Evolutionary conservation across 2,113 vertebrate genomes (phyloP).

Genomic region (Ifrita kowaldi): DNA sequence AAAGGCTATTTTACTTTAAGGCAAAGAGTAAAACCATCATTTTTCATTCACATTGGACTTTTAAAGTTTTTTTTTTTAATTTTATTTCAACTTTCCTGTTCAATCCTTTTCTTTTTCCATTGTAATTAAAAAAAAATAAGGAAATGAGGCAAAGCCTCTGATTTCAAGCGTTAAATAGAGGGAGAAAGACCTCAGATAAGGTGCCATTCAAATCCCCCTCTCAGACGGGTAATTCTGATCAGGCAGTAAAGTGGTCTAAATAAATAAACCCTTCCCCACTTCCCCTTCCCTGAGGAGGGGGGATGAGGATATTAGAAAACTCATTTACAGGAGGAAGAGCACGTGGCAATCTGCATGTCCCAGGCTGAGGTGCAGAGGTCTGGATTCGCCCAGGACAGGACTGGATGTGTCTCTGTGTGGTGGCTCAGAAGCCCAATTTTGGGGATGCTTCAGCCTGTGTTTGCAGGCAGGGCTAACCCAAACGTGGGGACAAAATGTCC

Average conservation of each 20-base stretch:
- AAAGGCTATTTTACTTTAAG: slow-evolving; percentile 84
- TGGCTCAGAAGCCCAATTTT: not conserved
- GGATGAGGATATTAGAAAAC: slow-evolving; percentile 7
- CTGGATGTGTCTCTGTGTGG: too few relatives aligned
- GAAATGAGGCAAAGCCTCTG: slow-evolving; percentile 31
- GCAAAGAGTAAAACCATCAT: slow-evolving; percentile 71
- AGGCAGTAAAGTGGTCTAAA: slow-evolving; percentile 34
- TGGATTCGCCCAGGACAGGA: not conserved
- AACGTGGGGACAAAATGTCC: not conserved
- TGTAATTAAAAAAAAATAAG: slow-evolving; percentile 67
- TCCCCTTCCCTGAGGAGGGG: not conserved
- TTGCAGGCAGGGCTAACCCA: not conserved
- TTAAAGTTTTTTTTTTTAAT: slow-evolving; percentile 38
- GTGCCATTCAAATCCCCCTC: slow-evolving; percentile 62
- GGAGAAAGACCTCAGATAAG: slow-evolving; percentile 40
- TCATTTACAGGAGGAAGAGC: slow-evolving; percentile 22
- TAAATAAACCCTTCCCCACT: slow-evolving; percentile 34
- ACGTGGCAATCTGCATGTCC: not conserved
- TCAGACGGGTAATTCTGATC: slow-evolving; percentile 46
- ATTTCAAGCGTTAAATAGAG: slow-evolving; percentile 56
- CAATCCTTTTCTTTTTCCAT: slow-evolving; percentile 27
- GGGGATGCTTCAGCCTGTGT: not conserved
- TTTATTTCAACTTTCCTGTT: slow-evolving; percentile 62
- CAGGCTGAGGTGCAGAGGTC: not conserved
- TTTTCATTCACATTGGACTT: slow-evolving; percentile 72